Conservation (phyloP, 2,797 vertebrate genomes). For the Enoplosus armatus region DNA sequence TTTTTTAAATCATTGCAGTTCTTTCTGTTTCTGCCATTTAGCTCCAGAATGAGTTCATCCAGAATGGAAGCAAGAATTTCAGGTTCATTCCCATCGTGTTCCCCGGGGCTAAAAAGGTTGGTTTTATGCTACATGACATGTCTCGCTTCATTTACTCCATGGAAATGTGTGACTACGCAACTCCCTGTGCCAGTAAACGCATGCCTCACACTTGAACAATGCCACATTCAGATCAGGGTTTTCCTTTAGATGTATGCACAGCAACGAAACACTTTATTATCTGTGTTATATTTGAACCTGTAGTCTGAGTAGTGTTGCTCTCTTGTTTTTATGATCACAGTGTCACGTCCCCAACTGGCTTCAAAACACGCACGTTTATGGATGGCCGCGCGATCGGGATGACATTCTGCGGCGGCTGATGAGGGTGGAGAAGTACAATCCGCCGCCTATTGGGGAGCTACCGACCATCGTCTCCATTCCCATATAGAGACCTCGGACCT, state of each 20-base stretch:
- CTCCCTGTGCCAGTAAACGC: not conserved
- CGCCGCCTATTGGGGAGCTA: conserved; percentile 86
- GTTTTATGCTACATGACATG: not conserved
- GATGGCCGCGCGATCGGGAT: conserved; percentile 86
- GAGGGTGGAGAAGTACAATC: conserved; percentile 89
- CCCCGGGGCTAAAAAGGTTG: conserved; percentile 86
- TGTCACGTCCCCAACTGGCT: conserved; percentile 89
- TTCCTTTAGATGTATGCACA: too few relatives aligned
- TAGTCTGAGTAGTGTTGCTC: not conserved
- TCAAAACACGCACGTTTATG: conserved; percentile 87
- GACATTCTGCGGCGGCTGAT: conserved; percentile 88
- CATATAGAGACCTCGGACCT: conserved; percentile 65
- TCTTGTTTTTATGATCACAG: conserved; percentile 59
- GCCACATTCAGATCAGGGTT: not conserved
- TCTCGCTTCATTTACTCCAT: too few relatives aligned
- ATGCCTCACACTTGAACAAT: too few relatives aligned
- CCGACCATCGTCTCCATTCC: conserved; percentile 89
- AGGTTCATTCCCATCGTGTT: conserved; percentile 89
- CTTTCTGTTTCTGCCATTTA: conserved; percentile 48
- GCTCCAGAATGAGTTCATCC: conserved; percentile 90
- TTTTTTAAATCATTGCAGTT: too few relatives aligned
- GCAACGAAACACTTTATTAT: not conserved
- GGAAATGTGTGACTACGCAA: not conserved
- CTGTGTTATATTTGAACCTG: not conserved
- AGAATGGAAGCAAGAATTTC: conserved; percentile 90